These are phyloP conservation scores for Pseudomyrmex concolor DNA, from an alignment of 1,140 invertebrate genomes.

Conservation along the genomic window DNA sequence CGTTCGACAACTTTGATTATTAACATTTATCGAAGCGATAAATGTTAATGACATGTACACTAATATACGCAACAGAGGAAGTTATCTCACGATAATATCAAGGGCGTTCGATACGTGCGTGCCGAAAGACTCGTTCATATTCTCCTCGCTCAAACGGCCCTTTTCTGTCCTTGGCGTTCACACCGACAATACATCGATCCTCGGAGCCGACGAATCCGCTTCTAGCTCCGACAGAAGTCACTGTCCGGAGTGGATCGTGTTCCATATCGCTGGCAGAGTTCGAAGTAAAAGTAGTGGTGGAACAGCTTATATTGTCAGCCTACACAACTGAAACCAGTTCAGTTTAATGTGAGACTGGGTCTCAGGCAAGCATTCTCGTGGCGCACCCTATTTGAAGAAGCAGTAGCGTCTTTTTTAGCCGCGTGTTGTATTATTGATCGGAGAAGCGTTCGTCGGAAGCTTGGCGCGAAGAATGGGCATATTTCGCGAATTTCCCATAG, in stretches of 20 bases:
- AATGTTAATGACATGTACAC: no score
- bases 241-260: background rate
- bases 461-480: constrained; percentile 63
- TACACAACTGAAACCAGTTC: constrained; percentile 9
- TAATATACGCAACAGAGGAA: no score
- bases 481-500: constrained; percentile 79
- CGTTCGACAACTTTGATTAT: no score
- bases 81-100: background rate
- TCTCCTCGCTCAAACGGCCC: constrained; percentile 37
- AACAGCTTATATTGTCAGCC: background rate
- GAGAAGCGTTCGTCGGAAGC: background rate
- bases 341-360: background rate
- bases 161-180: background rate
- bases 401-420: background rate
- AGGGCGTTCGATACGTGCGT: constrained; percentile 15
- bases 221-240: background rate
- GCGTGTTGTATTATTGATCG: constrained; percentile 40
- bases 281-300: constrained; percentile 46
- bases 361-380: constrained; percentile 60
- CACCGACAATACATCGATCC: background rate
- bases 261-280: background rate
- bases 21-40: no score
- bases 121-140: constrained; percentile 4
- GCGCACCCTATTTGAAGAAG: background rate
- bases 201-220: constrained; percentile 30